Evolutionary conservation across 30 jellyfish, hydroid and myxozoan genomes (phyloP).

Genomic region (Mastigias papua): DNA sequence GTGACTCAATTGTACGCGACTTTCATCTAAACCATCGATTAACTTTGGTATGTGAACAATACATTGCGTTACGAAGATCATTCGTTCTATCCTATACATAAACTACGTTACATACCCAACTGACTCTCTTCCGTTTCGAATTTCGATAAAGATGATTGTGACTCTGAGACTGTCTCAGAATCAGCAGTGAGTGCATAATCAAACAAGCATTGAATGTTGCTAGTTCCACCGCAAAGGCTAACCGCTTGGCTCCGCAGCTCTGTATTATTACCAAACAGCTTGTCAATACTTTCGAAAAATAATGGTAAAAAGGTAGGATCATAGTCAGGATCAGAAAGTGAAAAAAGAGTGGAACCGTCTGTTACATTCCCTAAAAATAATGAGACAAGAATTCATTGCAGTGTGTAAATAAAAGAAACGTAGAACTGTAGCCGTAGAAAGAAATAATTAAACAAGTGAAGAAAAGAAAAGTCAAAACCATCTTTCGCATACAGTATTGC

Average conservation of each 20-base stretch:
- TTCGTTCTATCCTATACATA: background rate
- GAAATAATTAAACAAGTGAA: no score
- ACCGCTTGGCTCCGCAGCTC: constrained; percentile 32
- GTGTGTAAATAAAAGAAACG: no score
- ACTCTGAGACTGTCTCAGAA: no score
- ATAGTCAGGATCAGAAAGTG: constrained; percentile 28
- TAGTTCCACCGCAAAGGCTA: constrained; percentile 54
- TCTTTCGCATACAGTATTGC: no score
- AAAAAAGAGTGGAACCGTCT: constrained; percentile 57
- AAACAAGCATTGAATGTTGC: constrained; percentile 56
- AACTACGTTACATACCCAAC: constrained; percentile 52
- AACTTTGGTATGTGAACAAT: no score
- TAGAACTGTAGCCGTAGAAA: no score
- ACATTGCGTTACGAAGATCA: background rate
- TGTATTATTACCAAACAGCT: constrained; percentile 64
- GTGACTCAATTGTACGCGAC: no score
- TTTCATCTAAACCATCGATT: no score
- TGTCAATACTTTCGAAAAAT: constrained; percentile 34
- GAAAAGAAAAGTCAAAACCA: no score
- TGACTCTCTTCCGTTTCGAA: constrained; percentile 37
- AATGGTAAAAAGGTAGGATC: constrained; percentile 65
- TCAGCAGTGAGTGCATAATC: constrained; percentile 63
- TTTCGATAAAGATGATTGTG: background rate
- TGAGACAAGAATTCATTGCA: no score
- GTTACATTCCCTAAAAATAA: constrained; percentile 81